phyloP scores from a whole-genome alignment of 2,888 invertebrate genomes.

The Galerucella pusilla region DNA sequence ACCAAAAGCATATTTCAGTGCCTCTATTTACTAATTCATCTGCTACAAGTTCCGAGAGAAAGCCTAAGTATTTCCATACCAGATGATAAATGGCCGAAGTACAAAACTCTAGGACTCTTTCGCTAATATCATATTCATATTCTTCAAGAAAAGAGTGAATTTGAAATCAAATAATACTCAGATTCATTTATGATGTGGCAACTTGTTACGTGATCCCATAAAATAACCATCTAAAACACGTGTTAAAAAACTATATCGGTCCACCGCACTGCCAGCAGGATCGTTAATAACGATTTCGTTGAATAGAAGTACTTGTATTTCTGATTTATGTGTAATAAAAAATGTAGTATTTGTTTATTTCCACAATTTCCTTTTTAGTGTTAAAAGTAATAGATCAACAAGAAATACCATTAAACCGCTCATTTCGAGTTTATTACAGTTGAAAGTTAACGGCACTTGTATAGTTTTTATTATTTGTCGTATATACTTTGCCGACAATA shows the following conservation, averaged over 20 bases:
- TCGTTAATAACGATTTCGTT: slow-evolving; percentile 7
- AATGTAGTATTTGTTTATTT: slow-evolving; percentile 1
- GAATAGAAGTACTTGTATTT: slow-evolving; percentile 13
- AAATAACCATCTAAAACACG: slow-evolving; percentile 2
- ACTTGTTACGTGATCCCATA: not conserved
- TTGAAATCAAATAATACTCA: not conserved
- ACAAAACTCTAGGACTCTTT: too few species aligned
- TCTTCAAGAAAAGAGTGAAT: too few species aligned
- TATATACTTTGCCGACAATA: not conserved
- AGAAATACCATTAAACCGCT: not conserved
- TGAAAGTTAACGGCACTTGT: not conserved
- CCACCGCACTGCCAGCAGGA: not conserved
- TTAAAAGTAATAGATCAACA: slow-evolving; percentile 3
- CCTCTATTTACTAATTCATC: too few species aligned
- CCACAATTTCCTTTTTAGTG: slow-evolving; percentile 10
- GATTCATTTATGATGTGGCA: not conserved
- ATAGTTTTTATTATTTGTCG: not conserved
- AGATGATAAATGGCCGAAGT: too few species aligned
- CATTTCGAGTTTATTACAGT: not conserved
- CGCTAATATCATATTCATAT: too few species aligned
- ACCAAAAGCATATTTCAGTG: too few species aligned
- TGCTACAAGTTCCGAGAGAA: too few species aligned
- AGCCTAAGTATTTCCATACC: too few species aligned
- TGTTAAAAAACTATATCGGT: slow-evolving; percentile 20
- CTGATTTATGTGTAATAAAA: slow-evolving; percentile 17